Evolutionary conservation across 2,888 invertebrate genomes (phyloP).

Genomic region (Galeopsomyia nigrocyanea): DNA sequence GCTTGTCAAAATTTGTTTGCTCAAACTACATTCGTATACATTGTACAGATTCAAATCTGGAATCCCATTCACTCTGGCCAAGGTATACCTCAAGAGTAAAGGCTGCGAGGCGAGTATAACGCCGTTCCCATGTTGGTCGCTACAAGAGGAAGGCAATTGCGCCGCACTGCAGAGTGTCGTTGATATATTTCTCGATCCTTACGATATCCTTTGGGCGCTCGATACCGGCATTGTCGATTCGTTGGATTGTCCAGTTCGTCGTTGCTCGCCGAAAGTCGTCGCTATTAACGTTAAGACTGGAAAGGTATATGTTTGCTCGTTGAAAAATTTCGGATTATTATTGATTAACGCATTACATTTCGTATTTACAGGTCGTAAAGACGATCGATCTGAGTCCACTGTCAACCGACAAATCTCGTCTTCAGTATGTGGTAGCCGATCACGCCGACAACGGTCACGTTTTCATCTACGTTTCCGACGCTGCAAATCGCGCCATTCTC

Average conservation of each 20-base stretch:
- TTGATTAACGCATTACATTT: neutral
- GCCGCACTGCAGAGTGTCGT: slow-evolving; percentile 74
- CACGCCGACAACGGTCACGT: slow-evolving; percentile 75
- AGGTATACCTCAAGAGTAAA: slow-evolving; percentile 71
- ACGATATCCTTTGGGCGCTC: slow-evolving; percentile 79
- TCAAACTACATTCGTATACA: too few species aligned
- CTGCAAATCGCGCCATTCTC: slow-evolving; percentile 74
- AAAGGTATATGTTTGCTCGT: slow-evolving; percentile 60
- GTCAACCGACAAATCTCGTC: slow-evolving; percentile 70
- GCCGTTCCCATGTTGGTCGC: slow-evolving; percentile 78
- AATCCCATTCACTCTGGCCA: slow-evolving; percentile 74
- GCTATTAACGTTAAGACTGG: slow-evolving; percentile 74
- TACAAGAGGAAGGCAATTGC: slow-evolving; percentile 80
- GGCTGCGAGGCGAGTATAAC: slow-evolving; percentile 71
- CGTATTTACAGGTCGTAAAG: slow-evolving; percentile 49
- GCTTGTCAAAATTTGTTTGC: too few species aligned
- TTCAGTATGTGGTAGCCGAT: slow-evolving; percentile 80
- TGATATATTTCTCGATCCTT: slow-evolving; percentile 74
- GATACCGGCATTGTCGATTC: slow-evolving; percentile 82
- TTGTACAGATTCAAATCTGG: slow-evolving; percentile 72
- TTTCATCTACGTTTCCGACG: slow-evolving; percentile 77
- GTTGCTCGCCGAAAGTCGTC: slow-evolving; percentile 79
- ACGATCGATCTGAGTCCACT: slow-evolving; percentile 73
- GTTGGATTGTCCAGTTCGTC: slow-evolving; percentile 75
- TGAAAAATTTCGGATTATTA: neutral